Base-by-base conservation (phyloP, 1,140 invertebrate species). In the Penaeus japonicus region DNA sequence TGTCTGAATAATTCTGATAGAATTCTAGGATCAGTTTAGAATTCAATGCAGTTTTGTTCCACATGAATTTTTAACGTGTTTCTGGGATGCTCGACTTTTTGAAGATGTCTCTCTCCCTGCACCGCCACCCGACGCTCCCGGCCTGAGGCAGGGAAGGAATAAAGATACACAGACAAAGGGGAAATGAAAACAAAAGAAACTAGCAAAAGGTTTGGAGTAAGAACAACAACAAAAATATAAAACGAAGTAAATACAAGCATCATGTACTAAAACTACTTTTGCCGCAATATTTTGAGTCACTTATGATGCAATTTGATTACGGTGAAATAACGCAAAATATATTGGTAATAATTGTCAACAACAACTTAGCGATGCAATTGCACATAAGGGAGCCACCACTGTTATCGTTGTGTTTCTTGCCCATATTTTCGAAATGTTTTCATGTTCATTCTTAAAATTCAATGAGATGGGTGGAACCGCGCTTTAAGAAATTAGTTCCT, bases 1-100 rank as follows among this genome's bases (percentile, higher is more conserved):
- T 88, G 87, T 83, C 87, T 88, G 80, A 88, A 77, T 88, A 88
- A 84, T 88, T 88, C 87, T 88, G 80, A 88, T 88, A 32, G 80
- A 57, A 88, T 88, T 88, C 87, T 62, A 39, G 79, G 80, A 82
- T 82, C 87, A 75, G 80, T 82, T 57, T 62, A 55, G 65, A 88
- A 47, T 88, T 77, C 65, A 54, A 59, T 83, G 83, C 87, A 88
- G 78, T 88, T 88, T 84, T 84, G 47, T 47, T 62, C 32, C 24
- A 78, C 80, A 30, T 80, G 77, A 27, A 27, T 22, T 27, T 35
- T 57, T 53, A 77, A 30, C 35, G 32, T 24, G n/a, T 57, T 3
- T 12, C 10, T 24, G 57, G 22, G 82, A 35, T 20, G 59, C 10
- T 7, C 57, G 30, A 59, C 5, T 22, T 82, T 27, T 57, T 4